Evolutionary conservation across 2,888 invertebrate species (phyloP), one percentile per base, ranked within the genome.

Genomic region (Eilema sororculum): DNA sequence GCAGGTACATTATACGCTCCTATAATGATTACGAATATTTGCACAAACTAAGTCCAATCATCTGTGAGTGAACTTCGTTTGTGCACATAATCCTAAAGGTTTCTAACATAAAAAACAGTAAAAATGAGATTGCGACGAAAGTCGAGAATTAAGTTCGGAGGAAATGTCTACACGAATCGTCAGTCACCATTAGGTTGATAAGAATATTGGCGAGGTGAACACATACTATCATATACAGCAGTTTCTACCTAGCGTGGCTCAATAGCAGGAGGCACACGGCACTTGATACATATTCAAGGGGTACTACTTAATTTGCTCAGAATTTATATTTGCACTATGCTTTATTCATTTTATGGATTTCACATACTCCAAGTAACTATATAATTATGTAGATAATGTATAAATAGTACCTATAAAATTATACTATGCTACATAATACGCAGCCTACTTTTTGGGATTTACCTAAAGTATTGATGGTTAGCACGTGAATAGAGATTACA

Each of bases 221-320:
- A 6, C 20, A 1, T 46, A 46, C 4, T 20, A 46, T 46, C 8
- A 52, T 52, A n/a, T 20, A 52, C n/a, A 52, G n/a, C 0, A n/a
- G 9, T 9, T 52, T 52, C 52, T n/a, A 52, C 52, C 8, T n/a
- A 52, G 52, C 52, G 52, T 52, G n/a, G n/a, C 52, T 52, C 52
- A 52, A n/a, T 52, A 52, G 52, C 52, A 52, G n/a, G 52, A 20
- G n/a, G n/a, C n/a, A n/a, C 52, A n/a, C n/a, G n/a, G 52, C n/a
- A n/a, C n/a, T 52, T 52, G n/a, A 52, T 52, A 52, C 52, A 52
- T 52, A 52, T 52, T 52, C n/a, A 52, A 52, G n/a, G n/a, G n/a
- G 52, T 52, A 52, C n/a, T 52, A 52, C 9, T 9, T 52, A 52
- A 52, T 52, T 52, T 16, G 5, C n/a, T 8, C 52, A 52, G 52